These are phyloP conservation scores for Ctenopoma multispine DNA, from an alignment of 2,797 vertebrate species.

Conservation along the genomic window DNA sequence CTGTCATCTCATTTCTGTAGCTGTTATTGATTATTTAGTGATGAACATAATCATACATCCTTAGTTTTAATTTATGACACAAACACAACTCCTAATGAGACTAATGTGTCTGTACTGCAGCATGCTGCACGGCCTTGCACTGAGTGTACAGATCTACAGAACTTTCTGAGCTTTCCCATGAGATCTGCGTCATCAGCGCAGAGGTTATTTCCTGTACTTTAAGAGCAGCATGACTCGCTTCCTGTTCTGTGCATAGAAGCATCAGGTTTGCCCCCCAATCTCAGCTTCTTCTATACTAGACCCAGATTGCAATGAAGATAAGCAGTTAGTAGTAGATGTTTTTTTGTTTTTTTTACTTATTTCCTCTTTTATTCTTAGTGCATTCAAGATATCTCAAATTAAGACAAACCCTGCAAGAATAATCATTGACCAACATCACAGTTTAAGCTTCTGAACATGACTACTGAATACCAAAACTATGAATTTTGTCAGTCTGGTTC, in stretches of 20 bases:
- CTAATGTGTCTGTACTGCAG: constrained; percentile 30
- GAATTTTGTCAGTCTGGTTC: background rate
- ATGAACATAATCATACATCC: constrained; percentile 20
- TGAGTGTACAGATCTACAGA: constrained; percentile 55
- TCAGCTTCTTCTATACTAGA: constrained; percentile 23
- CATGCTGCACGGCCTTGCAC: constrained; percentile 52
- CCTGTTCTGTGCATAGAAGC: constrained; percentile 74
- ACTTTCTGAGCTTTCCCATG: constrained; percentile 67
- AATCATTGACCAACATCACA: background rate
- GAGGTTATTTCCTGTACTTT: constrained; percentile 80
- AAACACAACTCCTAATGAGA: constrained; percentile 9
- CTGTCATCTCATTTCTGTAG: constrained; percentile 40
- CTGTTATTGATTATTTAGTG: constrained; percentile 34
- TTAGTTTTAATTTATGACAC: constrained; percentile 36
- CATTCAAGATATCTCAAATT: constrained; percentile 1
- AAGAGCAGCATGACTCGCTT: constrained; percentile 77
- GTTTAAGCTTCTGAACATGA: constrained; percentile 12
- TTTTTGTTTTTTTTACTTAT: background rate
- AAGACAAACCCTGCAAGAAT: background rate
- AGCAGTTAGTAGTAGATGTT: background rate
- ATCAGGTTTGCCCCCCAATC: constrained; percentile 39
- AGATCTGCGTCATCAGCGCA: constrained; percentile 76
- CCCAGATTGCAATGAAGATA: constrained; percentile 24
- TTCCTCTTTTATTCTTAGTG: background rate
- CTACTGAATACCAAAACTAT: background rate